Base-by-base conservation (phyloP, 2,113 vertebrate species). In the Otus sunia region DNA sequence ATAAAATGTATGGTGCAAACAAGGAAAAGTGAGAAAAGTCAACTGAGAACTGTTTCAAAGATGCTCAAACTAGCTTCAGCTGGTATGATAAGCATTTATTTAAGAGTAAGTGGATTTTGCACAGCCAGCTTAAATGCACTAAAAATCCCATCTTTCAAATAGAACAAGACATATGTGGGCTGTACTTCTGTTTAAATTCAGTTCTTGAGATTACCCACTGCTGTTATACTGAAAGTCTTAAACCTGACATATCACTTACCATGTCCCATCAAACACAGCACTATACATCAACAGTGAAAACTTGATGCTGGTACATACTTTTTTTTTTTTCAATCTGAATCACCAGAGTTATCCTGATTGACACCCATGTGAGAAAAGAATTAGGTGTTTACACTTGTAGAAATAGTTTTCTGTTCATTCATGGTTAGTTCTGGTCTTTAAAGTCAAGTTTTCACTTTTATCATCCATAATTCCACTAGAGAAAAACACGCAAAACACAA, bases 401-500 rank as follows among this genome's bases (percentile, higher is more conserved):
- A 43, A 90, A 71, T 5, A 45, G n/a, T 60, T 89, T 85, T 91
- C 47, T n/a, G 62, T 78, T 63, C 55, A 52, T 92, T 80, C 50
- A 36, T 63, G 50, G 62, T 36, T 50, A 39, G 39, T 74, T 94
- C 39, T 60, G 55, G 16, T 76, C 74, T 71, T 90, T 49, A 81
- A 86, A 90, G 67, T 95, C 86, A 94, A 82, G 82, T 26, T 80
- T 91, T 94, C 66, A 45, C 59, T 91, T 74, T 64, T 86, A 78
- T 80, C 71, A 78, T 50, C 72, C 45, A 30, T 82, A 73, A 80
- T 92, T 73, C 45, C 53, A 52, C 49, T 56, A 69, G 20, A 85
- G 66, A 32, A 74, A 90, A 88, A 60, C 74, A 94, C 2, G 0
- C 1, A 3, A 45, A 45, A 45, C 43, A 45, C 72, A 72, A 36